Conservation (phyloP, 2,888 invertebrate genomes). For the Drosophila stalkeri region DNA sequence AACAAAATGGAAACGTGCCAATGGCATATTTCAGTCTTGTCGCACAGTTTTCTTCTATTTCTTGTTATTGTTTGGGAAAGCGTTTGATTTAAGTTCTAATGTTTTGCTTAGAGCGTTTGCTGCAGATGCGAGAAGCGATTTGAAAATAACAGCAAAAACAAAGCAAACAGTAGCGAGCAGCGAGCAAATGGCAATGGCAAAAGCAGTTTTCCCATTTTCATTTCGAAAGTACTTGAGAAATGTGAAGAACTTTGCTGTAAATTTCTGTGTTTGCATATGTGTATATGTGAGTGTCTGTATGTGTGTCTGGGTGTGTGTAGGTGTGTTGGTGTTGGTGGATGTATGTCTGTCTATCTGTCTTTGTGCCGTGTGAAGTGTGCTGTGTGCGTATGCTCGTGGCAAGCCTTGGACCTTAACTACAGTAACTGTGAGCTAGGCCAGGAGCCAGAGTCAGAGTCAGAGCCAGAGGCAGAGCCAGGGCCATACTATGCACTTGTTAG, state of each 20-base stretch:
- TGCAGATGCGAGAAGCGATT: slow-evolving; percentile 48
- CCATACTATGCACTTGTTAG: slow-evolving; percentile 34
- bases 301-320: neutral
- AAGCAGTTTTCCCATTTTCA: slow-evolving; percentile 49
- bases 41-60: slow-evolving; percentile 10
- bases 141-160: slow-evolving; percentile 59
- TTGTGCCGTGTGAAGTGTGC: slow-evolving; percentile 15
- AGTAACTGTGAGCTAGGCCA: slow-evolving; percentile 31
- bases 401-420: slow-evolving; percentile 48
- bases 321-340: neutral
- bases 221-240: slow-evolving; percentile 57
- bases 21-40: slow-evolving; percentile 23
- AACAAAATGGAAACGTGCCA: slow-evolving; percentile 30
- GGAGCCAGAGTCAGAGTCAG: slow-evolving; percentile 19
- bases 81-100: slow-evolving; percentile 50
- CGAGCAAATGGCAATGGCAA: slow-evolving; percentile 40
- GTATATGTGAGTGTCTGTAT: neutral
- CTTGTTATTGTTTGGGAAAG: slow-evolving; percentile 22
- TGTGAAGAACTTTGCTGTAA: slow-evolving; percentile 48
- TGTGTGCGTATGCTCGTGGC: slow-evolving; percentile 22
- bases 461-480: slow-evolving; percentile 19
- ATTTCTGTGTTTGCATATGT: slow-evolving; percentile 24
- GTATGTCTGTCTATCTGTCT: slow-evolving; percentile 15
- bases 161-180: slow-evolving; percentile 44
- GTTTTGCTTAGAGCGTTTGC: slow-evolving; percentile 42